Evolutionary conservation across 2,797 vertebrate species (phyloP), one percentile per base, ranked within the genome.

Genomic region (Helarctos malayanus): DNA sequence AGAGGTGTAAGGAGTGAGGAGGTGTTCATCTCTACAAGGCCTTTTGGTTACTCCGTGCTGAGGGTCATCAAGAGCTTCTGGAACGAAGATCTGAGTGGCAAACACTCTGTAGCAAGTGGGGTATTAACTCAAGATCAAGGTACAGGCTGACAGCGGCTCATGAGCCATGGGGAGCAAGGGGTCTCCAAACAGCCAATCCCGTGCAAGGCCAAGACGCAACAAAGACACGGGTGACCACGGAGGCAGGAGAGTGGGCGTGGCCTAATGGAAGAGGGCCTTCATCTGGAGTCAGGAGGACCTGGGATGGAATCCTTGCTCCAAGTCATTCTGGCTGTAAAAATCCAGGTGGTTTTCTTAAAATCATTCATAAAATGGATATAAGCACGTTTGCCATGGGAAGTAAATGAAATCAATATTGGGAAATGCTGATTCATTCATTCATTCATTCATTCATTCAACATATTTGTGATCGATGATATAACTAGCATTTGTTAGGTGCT

Each of bases 141-240:
- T 12, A 29, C 18, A 76, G 71, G 29, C n/a, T n/a, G 19, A 52
- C 32, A 59, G 16, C 7, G 32, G 35, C 45, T 4, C 23, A 2
- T 18, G 13, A 61, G 41, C 35, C 14, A 1, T 3, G 4, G 7
- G 14, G 41, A 63, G 8, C 1, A 3, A 27, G 12, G 54, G 11
- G 15, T 29, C 79, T 57, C 38, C 54, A 65, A 35, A 80, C 65
- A 61, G 68, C 5, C 7, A 11, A 45, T 56, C 0, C 0, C 19
- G 57, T 19, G 35, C 47, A 59, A 52, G 29, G 18, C 21, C 29
- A 81, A 79, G 65, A 27, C 18, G 15, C 57, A 54, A 5, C 9
- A 4, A 3, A 69, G 23, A 71, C 12, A 9, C 0, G 0, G 27
- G 25, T 52, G n/a, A 49, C 11, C 47, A 29, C 0, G 16, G 13